Evolutionary conservation across 2,797 vertebrate genomes (phyloP).

Genomic region (Astyanax mexicanus): DNA sequence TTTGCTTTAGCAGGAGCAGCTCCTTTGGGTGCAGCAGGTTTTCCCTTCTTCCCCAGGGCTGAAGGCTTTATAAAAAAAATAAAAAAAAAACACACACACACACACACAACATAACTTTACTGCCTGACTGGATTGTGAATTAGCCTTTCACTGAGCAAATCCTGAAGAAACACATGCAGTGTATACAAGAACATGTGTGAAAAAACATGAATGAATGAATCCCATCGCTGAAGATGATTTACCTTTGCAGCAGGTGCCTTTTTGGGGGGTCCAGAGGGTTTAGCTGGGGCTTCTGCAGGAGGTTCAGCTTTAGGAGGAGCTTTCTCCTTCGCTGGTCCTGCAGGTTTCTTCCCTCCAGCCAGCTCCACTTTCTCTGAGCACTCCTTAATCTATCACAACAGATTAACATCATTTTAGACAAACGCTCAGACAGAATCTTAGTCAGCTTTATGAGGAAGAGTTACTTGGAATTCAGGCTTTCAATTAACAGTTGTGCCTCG

Average conservation of each 20-base stretch:
- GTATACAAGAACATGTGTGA: no score
- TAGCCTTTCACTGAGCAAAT: not conserved
- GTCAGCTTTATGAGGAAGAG: no score
- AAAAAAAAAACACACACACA: no score
- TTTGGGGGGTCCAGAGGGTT: conserved; percentile 79
- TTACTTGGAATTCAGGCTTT: no score
- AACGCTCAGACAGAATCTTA: no score
- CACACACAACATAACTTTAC: not conserved
- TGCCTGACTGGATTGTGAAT: not conserved
- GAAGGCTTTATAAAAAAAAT: no score
- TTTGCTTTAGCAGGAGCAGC: conserved; percentile 79
- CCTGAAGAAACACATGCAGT: no score
- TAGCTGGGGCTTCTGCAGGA: conserved; percentile 73
- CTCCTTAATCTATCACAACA: conserved; percentile 88
- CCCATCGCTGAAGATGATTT: conserved; percentile 21
- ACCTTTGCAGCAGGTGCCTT: conserved; percentile 85
- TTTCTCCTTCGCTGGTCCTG: conserved; percentile 80
- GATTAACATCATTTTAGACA: not conserved
- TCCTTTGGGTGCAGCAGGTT: conserved; percentile 73
- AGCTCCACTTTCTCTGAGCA: conserved; percentile 93
- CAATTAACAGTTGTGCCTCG: no score
- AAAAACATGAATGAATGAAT: not conserved
- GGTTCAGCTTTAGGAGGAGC: conserved; percentile 74
- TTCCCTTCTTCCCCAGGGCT: conserved; percentile 82
- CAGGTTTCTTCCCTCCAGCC: conserved; percentile 81